These are phyloP conservation scores for Macrostomum lignano DNA, from an alignment of 1,140 invertebrate genomes.

Conservation along the genomic window DNA sequence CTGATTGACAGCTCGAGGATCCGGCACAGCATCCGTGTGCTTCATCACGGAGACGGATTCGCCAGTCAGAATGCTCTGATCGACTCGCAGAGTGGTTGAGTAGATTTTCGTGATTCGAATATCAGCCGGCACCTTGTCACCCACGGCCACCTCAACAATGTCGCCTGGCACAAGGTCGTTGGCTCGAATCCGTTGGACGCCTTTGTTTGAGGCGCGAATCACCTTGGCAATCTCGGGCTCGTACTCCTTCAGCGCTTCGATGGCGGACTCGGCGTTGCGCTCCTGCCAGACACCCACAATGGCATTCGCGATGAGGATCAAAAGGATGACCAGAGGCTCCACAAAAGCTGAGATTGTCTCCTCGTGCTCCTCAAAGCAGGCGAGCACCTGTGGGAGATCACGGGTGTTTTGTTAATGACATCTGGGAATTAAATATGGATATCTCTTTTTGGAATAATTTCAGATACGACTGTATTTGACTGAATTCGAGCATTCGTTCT, in stretches of 20 bases:
- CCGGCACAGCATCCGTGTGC: slow-evolving; percentile 79
- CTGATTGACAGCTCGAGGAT: slow-evolving; percentile 84
- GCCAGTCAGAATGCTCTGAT: slow-evolving; percentile 91
- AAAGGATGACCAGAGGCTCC: slow-evolving; percentile 97
- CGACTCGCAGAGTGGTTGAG: slow-evolving; percentile 90
- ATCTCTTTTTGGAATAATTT: too few species aligned
- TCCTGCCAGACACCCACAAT: slow-evolving; percentile 99
- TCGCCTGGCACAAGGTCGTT: slow-evolving; percentile 94
- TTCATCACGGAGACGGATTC: slow-evolving; percentile 99
- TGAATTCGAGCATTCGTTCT: too few species aligned
- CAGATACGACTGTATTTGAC: too few species aligned
- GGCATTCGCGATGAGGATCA: slow-evolving; percentile 97
- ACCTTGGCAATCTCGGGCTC: slow-evolving; percentile 99
- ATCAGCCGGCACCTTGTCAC: slow-evolving; percentile 98
- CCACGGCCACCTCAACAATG: slow-evolving; percentile 79
- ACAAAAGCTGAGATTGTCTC: slow-evolving; percentile 79
- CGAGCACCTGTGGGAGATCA: slow-evolving; percentile 49
- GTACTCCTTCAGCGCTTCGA: slow-evolving; percentile 99
- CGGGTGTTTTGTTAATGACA: neutral
- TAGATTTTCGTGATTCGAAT: slow-evolving; percentile 80
- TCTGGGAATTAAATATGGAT: neutral
- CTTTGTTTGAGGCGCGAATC: slow-evolving; percentile 61
- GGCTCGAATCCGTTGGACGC: slow-evolving; percentile 82
- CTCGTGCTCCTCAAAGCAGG: slow-evolving; percentile 98
- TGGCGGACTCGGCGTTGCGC: slow-evolving; percentile 96